phyloP scores from a whole-genome alignment of 1,140 invertebrate species.

The Drosophila dunni region DNA sequence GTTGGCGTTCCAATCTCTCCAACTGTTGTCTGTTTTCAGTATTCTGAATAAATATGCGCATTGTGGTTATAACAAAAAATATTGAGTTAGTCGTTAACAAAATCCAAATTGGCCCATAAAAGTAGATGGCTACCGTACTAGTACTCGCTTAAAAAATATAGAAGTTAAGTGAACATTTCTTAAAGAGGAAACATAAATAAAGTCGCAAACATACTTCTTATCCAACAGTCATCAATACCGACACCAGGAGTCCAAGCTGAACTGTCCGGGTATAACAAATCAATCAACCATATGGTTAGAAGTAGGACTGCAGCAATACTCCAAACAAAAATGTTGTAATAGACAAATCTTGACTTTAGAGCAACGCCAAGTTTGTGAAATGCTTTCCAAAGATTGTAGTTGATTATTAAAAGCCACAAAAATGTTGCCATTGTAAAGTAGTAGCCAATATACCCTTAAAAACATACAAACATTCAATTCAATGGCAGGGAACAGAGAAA shows the following conservation, averaged over 20 bases:
- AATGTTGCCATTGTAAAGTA: slow-evolving; percentile 90
- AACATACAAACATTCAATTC: not conserved
- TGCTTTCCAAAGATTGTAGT: slow-evolving; percentile 90
- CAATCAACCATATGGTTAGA: slow-evolving; percentile 68
- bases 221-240: slow-evolving; percentile 86
- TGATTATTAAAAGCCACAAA: slow-evolving; percentile 91
- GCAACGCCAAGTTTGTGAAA: slow-evolving; percentile 74
- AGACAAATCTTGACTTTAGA: slow-evolving; percentile 85
- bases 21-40: slow-evolving; percentile 18
- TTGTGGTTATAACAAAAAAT: slow-evolving; percentile 88
- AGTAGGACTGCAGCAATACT: slow-evolving; percentile 86
- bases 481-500: not conserved
- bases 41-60: slow-evolving; percentile 86
- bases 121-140: slow-evolving; percentile 87
- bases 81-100: slow-evolving; percentile 88
- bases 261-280: not conserved
- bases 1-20: slow-evolving; percentile 3
- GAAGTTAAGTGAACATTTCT: not conserved
- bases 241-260: slow-evolving; percentile 85
- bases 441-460: slow-evolving; percentile 87
- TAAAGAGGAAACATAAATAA: not conserved
- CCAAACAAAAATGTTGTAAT: slow-evolving; percentile 90
- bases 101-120: slow-evolving; percentile 89
- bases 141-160: not conserved
- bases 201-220: slow-evolving; percentile 85